Conservation (phyloP, 1,140 invertebrate species). For the Drosophila subobscura region DNA sequence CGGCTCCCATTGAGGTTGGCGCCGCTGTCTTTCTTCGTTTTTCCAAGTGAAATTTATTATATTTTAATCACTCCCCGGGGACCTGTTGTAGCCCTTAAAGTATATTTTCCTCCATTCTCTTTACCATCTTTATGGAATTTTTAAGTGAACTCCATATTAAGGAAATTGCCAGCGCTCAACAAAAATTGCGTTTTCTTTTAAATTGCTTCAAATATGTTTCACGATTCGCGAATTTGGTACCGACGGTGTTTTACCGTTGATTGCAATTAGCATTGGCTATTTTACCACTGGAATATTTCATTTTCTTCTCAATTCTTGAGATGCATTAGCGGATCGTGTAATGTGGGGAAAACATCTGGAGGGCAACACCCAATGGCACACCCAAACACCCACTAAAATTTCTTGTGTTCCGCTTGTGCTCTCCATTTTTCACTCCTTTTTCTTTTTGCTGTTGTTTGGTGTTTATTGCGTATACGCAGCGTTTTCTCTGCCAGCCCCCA, state of each 20-base stretch:
- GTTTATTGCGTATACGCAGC: conserved; percentile 72
- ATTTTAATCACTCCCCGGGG: conserved; percentile 81
- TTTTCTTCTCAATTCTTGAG: too few species aligned
- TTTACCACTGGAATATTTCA: too few species aligned
- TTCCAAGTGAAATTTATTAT: conserved; percentile 80
- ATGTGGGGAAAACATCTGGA: too few species aligned
- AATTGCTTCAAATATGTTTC: conserved; percentile 67
- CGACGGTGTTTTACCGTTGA: too few species aligned
- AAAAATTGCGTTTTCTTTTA: conserved; percentile 51
- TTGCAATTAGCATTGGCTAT: neutral
- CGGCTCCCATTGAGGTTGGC: conserved; percentile 8
- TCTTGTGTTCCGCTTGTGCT: conserved; percentile 38
- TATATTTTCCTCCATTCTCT: conserved; percentile 58
- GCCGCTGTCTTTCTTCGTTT: conserved; percentile 63
- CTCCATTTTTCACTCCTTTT: conserved; percentile 10
- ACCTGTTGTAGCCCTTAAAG: conserved; percentile 75
- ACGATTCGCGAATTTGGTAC: neutral
- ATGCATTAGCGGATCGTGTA: too few species aligned
- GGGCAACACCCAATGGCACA: neutral
- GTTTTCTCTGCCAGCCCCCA: conserved; percentile 32
- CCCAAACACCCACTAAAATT: conserved; percentile 52
- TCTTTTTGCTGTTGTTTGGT: conserved; percentile 23
- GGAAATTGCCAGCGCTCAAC: conserved; percentile 32
- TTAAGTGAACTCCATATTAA: conserved; percentile 38
- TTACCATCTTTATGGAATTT: conserved; percentile 6